A percentile compares a stretch with the other conserved stretches of the same genome.
These are phyloP conservation scores for Glaucidium brasilianum DNA, from an alignment of 2,113 vertebrate species.

Conservation along the genomic window DNA sequence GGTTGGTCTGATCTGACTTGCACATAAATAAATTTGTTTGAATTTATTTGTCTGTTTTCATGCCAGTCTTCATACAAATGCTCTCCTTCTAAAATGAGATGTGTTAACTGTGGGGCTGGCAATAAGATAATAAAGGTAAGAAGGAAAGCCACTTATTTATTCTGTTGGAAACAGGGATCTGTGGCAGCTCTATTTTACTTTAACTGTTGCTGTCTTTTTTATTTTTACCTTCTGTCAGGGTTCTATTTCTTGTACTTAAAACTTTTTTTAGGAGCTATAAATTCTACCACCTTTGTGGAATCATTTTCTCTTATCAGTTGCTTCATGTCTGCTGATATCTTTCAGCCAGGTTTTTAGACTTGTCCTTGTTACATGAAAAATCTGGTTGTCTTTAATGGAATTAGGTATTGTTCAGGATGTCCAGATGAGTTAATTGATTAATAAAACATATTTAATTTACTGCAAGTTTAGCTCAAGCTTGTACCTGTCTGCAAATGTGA, in stretches of 20 bases:
- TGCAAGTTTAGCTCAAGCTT: background rate
- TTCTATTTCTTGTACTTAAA: background rate
- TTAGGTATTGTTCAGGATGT: background rate
- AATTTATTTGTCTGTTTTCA: background rate
- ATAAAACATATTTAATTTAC: background rate
- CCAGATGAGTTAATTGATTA: background rate
- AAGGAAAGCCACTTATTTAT: background rate
- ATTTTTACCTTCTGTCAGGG: background rate
- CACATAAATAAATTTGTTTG: background rate
- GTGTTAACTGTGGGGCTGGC: background rate
- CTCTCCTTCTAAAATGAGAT: background rate
- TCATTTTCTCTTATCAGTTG: background rate
- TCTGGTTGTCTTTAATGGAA: background rate
- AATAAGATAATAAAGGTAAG: background rate
- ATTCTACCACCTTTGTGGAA: background rate
- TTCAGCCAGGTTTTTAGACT: background rate
- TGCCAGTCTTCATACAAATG: background rate
- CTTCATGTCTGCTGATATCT: background rate
- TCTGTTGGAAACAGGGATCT: background rate
- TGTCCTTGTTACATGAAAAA: background rate
- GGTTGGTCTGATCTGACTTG: background rate
- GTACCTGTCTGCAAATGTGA: background rate
- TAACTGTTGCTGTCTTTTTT: background rate
- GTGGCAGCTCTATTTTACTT: background rate
- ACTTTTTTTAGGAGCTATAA: background rate